Conservation (phyloP, 37 sponge, comb jelly and placozoan species). For the Agelas oroides region DNA sequence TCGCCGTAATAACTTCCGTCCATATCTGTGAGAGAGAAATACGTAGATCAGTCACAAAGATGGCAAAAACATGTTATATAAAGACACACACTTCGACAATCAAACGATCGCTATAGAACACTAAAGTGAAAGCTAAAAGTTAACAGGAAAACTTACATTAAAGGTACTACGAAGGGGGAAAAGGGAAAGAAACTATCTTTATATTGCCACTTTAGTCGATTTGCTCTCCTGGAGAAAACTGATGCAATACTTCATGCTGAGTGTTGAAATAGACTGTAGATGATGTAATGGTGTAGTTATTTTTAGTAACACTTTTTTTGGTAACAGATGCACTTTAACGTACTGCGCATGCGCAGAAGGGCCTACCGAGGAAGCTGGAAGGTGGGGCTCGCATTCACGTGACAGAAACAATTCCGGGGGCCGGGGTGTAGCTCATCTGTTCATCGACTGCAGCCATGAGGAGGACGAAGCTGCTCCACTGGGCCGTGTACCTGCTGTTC, state of each 20-base stretch:
- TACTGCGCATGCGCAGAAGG: not conserved
- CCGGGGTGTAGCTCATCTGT: too few relatives aligned
- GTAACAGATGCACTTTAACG: too few relatives aligned
- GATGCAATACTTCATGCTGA: not conserved
- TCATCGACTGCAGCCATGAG: not conserved
- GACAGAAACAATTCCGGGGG: not conserved
- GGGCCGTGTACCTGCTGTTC: not conserved
- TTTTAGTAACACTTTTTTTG: too few relatives aligned
- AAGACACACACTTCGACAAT: too few relatives aligned
- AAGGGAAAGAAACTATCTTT: not conserved
- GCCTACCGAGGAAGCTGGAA: not conserved
- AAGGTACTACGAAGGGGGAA: slow-evolving; percentile 3
- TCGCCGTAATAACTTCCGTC: slow-evolving; percentile 43
- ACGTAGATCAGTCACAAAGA: too few relatives aligned
- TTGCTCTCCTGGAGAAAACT: slow-evolving; percentile 1
- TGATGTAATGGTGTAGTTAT: not conserved
- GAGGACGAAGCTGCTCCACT: not conserved
- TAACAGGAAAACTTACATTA: too few relatives aligned
- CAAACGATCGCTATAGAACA: too few relatives aligned
- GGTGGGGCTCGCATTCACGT: slow-evolving; percentile 16
- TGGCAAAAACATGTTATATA: too few relatives aligned
- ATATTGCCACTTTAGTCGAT: not conserved
- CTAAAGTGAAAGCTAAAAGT: too few relatives aligned
- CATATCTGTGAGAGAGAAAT: slow-evolving; percentile 44
- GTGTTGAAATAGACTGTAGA: not conserved